phyloP scores from a whole-genome alignment of 2,888 invertebrate genomes.

The Acrobasis suavella region DNA sequence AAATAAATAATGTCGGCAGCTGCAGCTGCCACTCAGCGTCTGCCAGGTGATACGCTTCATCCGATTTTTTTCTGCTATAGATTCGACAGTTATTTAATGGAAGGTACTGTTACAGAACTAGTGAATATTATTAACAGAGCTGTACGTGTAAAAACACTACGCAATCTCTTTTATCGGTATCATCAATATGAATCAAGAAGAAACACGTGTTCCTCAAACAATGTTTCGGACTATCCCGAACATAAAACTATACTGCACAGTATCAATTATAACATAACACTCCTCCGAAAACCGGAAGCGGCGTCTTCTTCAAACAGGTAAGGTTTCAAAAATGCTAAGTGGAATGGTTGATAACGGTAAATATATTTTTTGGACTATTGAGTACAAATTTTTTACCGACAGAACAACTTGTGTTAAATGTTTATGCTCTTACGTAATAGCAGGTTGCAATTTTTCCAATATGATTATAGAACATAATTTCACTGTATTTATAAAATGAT shows the following conservation, averaged over 20 bases:
- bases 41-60: constrained; percentile 38
- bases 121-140: background rate
- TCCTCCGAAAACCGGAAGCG: constrained; percentile 46
- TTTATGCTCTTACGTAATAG: background rate
- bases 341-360: background rate
- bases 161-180: background rate
- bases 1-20: constrained; percentile 47
- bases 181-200: no score
- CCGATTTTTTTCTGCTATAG: constrained; percentile 14
- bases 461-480: no score
- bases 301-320: constrained; percentile 48
- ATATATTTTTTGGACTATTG: background rate
- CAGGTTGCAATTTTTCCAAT: background rate
- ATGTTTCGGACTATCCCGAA: no score
- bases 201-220: no score
- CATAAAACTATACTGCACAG: no score
- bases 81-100: background rate
- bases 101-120: background rate
- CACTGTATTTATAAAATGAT: background rate
- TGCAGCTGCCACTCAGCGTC: constrained; percentile 57
- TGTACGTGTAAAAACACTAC: background rate
- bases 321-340: background rate
- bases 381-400: background rate
- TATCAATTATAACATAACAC: constrained; percentile 28
- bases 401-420: background rate